Evolutionary conservation across 1,140 invertebrate genomes (phyloP).

Genomic region (Pseudoatta argentina): DNA sequence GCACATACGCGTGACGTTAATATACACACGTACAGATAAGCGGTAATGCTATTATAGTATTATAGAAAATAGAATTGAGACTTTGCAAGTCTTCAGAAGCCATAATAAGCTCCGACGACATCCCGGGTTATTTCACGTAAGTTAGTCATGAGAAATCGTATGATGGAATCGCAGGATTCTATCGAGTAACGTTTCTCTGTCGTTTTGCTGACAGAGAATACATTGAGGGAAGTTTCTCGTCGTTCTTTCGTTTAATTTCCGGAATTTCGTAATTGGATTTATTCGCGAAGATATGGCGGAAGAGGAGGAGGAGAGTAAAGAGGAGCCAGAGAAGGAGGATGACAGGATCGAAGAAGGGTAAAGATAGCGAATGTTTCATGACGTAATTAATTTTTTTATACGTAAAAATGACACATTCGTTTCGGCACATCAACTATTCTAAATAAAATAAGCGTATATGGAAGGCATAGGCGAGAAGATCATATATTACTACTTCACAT

Average conservation of each 20-base stretch:
- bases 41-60: slow-evolving; percentile 80
- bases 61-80: slow-evolving; percentile 82
- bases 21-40: slow-evolving; percentile 10
- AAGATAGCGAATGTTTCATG: slow-evolving; percentile 43
- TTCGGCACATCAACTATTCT: not conserved
- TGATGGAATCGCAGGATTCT: not conserved
- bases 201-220: not conserved
- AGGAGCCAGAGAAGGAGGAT: slow-evolving; percentile 72
- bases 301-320: slow-evolving; percentile 68
- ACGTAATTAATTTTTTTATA: not conserved
- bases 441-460: not conserved
- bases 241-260: slow-evolving; percentile 26
- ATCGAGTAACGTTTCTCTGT: slow-evolving; percentile 33
- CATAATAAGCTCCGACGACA: slow-evolving; percentile 66
- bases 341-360: slow-evolving; percentile 74
- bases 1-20: slow-evolving; percentile 1
- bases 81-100: slow-evolving; percentile 80
- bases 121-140: slow-evolving; percentile 51
- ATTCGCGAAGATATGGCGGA: slow-evolving; percentile 72
- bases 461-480: not conserved
- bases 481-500: not conserved
- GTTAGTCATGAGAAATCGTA: slow-evolving; percentile 58
- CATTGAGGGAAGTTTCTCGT: not conserved
- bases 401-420: not conserved
- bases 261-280: slow-evolving; percentile 32